These are phyloP conservation scores for Sarcophaga bullata DNA, from an alignment of 1,140 invertebrate genomes.

Conservation along the genomic window DNA sequence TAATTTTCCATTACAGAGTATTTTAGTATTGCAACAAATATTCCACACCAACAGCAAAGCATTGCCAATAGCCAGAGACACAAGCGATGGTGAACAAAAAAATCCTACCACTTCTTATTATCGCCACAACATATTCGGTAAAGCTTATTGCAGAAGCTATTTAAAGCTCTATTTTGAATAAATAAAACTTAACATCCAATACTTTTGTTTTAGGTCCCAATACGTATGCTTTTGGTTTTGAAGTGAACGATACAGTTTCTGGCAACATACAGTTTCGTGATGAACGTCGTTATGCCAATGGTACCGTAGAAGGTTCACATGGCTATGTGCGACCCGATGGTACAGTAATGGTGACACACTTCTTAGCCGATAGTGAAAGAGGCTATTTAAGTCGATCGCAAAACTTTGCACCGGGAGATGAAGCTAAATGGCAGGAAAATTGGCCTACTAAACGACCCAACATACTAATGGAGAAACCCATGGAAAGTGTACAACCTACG, in stretches of 20 bases:
- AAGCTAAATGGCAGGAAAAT: slow-evolving; percentile 42
- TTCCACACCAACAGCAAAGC: not conserved
- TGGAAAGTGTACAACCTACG: slow-evolving; percentile 39
- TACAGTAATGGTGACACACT: slow-evolving; percentile 69
- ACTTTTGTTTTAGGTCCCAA: slow-evolving; percentile 67
- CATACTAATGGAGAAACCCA: slow-evolving; percentile 45
- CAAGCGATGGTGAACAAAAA: slow-evolving; percentile 34
- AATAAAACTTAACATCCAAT: not conserved
- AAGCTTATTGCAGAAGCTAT: slow-evolving; percentile 9
- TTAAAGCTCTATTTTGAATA: not conserved
- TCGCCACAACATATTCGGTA: slow-evolving; percentile 58
- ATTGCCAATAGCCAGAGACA: not conserved
- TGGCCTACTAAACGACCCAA: slow-evolving; percentile 56
- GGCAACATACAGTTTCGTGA: slow-evolving; percentile 75
- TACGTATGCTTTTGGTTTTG: slow-evolving; percentile 76
- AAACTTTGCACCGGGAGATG: slow-evolving; percentile 50
- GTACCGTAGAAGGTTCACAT: slow-evolving; percentile 75
- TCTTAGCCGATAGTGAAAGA: slow-evolving; percentile 70
- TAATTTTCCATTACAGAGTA: slow-evolving; percentile 40
- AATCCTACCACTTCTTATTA: slow-evolving; percentile 55
- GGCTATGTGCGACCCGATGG: slow-evolving; percentile 74
- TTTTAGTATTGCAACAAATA: slow-evolving; percentile 44
- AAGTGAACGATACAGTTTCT: slow-evolving; percentile 71
- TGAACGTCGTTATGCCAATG: slow-evolving; percentile 73
- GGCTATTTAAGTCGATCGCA: slow-evolving; percentile 67